These are phyloP conservation scores for Ephydatia muelleri DNA, from an alignment of 37 sponge, comb jelly and placozoan genomes.

Conservation along the genomic window DNA sequence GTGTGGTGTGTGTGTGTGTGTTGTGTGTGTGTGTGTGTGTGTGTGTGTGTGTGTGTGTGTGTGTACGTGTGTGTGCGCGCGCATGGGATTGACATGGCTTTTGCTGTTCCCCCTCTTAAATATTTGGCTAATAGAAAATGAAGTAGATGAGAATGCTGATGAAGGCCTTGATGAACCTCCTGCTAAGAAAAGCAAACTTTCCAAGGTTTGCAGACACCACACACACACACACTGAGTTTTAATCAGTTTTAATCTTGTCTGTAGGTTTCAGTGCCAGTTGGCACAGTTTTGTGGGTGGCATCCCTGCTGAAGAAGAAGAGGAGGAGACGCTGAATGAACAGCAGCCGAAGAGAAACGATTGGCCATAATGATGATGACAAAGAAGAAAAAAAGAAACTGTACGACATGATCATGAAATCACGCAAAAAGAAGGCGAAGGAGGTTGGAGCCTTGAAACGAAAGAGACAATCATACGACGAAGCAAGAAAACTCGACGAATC, in stretches of 20 bases:
- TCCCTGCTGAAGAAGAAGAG: not conserved
- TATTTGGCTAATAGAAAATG: too few species aligned
- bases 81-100: not conserved
- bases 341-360: constrained; percentile 68
- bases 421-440: constrained; percentile 69
- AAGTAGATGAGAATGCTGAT: constrained; percentile 18
- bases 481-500: constrained; percentile 3
- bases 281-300: constrained; percentile 50
- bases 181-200: constrained; percentile 3
- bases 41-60: constrained; percentile 28
- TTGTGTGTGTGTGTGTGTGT: constrained; percentile 28
- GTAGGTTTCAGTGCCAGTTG: constrained; percentile 29
- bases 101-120: too few species aligned
- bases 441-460: constrained; percentile 63
- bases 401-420: constrained; percentile 77
- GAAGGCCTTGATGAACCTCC: constrained; percentile 4
- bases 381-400: constrained; percentile 87
- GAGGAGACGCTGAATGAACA: not conserved
- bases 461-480: constrained; percentile 52
- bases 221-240: not conserved
- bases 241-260: not conserved
- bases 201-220: not conserved
- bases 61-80: not conserved
- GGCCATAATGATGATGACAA: constrained; percentile 92
- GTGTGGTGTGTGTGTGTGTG: constrained; percentile 5